Base-by-base conservation (phyloP, 35 echinoderm and acorn worm genomes). In the Ophiothrix spiculata region DNA sequence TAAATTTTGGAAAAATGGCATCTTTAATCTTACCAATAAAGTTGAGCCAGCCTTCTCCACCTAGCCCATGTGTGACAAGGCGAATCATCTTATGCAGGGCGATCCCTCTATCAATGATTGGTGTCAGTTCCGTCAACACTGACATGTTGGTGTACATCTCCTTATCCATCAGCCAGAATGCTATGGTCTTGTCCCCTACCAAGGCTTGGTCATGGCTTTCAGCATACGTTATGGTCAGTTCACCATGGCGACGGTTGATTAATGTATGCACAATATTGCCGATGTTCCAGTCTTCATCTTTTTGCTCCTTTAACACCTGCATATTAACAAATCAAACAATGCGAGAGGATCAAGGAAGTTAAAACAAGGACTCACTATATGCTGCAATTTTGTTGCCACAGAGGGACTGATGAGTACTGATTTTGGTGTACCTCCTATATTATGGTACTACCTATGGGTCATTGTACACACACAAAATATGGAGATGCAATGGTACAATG, bases 71-170 rank as follows among this genome's bases (percentile, higher is more conserved):
- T 12, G 95, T 94, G 32, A 97, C 78, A 32, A 98, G 89, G 2
- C 95, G 64, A 19, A 98, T 94, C 39, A 92, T 81, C 64, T 98
- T 98, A 85, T 98, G 95, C 28, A 98, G 81, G 0, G 95, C 91
- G 37, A 98, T 77, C 4, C 95, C 95, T 41, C 95, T 73, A 40
- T 98, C 95, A 37, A 94, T 89, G 40, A 98, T 36, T 36, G 60
- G 39, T 10, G 88, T 98, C 38, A 76, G 39, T 10, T 63, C 85
- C 35, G 95, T 80, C 39, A 98, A 10, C n/a, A 77, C 39, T 8
- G 95, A 98, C 95, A 98, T 98, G 87, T 98, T 87, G 25, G 95
- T 94, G 56, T 98, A 98, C 95, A 98, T 98, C 76, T 93, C 95
- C 64, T 93, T 94, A 39, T 98, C 95, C 95, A 98, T 98, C 31